These are phyloP conservation scores for Sebastolobus alascanus DNA, from an alignment of 2,797 vertebrate species.

Conservation along the genomic window DNA sequence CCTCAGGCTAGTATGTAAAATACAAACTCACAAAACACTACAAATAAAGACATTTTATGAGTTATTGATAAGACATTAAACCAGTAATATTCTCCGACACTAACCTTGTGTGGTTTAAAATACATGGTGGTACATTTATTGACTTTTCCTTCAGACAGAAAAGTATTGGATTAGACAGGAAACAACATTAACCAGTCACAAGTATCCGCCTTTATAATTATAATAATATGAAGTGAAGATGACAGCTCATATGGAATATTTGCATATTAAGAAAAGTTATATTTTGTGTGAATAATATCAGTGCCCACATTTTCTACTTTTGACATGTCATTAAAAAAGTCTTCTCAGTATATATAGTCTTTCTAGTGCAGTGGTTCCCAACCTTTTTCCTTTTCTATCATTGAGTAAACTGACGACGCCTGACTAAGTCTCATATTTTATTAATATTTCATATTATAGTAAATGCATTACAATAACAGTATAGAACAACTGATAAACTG, in stretches of 20 bases:
- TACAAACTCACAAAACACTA: not conserved
- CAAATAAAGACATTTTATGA: not conserved
- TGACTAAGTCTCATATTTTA: too few relatives aligned
- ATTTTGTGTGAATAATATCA: not conserved
- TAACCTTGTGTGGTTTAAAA: not conserved
- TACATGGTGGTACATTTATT: not conserved
- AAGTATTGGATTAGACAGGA: not conserved
- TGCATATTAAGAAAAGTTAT: not conserved
- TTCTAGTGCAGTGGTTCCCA: not conserved
- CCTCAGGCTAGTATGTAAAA: not conserved
- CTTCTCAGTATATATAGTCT: not conserved
- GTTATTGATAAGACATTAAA: not conserved
- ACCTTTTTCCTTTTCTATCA: too few relatives aligned
- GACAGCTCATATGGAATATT: not conserved
- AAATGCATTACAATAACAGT: too few relatives aligned
- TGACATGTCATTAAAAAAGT: slow-evolving; percentile 3
- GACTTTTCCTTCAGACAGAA: not conserved
- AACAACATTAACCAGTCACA: not conserved
- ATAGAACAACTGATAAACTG: too few relatives aligned
- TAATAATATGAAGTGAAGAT: not conserved
- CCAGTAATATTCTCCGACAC: not conserved
- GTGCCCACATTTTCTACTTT: not conserved
- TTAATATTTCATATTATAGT: accelerated
- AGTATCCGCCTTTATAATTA: not conserved
- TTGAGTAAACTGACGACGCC: too few relatives aligned